Conservation (phyloP, 2,888 invertebrate genomes). For the Agrypnus murinus region DNA sequence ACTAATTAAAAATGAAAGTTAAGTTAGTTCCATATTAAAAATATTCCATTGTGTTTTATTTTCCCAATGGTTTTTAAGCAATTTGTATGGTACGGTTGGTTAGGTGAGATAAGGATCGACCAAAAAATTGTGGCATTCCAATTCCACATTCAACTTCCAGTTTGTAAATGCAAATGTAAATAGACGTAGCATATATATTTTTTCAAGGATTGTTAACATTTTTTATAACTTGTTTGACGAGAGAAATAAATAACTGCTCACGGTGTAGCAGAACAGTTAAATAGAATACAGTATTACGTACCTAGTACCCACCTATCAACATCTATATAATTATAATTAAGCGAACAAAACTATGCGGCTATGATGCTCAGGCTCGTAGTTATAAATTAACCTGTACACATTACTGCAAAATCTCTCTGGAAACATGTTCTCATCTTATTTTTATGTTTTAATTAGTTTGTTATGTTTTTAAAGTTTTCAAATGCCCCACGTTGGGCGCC, state of each 20-base stretch:
- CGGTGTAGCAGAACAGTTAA: constrained; percentile 32
- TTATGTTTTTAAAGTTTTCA: no score
- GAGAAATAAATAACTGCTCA: constrained; percentile 25
- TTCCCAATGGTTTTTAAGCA: constrained; percentile 4
- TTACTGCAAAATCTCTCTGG: no score
- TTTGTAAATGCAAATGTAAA: constrained; percentile 15
- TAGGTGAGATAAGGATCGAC: constrained; percentile 1
- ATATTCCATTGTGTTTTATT: constrained; percentile 5
- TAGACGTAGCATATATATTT: background rate
- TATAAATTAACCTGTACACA: constrained; percentile 5
- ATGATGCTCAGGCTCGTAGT: constrained; percentile 3
- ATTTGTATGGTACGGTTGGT: background rate
- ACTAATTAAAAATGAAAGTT: constrained; percentile 35
- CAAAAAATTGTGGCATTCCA: constrained; percentile 16
- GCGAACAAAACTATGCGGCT: constrained; percentile 9
- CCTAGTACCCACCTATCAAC: constrained; percentile 6
- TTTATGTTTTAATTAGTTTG: no score
- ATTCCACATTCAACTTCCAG: constrained; percentile 10
- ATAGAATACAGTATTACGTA: constrained; percentile 16
- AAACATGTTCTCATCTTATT: no score
- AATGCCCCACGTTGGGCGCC: no score
- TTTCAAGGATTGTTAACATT: constrained; percentile 25
- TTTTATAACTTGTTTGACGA: constrained; percentile 26
- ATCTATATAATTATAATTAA: constrained; percentile 7
- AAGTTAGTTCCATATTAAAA: background rate